Percentiles rank a stretch among this genome's conserved stretches.
Conservation (phyloP, 2,113 vertebrate genomes). For the Ivindomyrus marchei region DNA sequence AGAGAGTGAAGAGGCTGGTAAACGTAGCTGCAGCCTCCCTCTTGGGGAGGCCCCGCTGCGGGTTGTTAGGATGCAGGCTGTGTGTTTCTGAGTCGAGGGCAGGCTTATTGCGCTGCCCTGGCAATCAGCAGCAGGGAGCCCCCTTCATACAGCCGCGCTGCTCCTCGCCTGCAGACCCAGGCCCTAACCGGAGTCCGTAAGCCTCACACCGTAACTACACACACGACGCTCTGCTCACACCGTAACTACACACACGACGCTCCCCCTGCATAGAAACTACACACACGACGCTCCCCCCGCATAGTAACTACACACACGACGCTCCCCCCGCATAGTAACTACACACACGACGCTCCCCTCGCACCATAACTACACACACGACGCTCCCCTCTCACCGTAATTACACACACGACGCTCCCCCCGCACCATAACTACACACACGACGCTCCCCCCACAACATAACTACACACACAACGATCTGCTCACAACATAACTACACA, state of each 20-base stretch:
- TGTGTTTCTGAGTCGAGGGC: slow-evolving; percentile 60
- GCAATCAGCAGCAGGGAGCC: slow-evolving; percentile 32
- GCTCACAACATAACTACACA: too few relatives aligned
- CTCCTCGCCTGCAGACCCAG: not conserved
- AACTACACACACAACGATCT: too few relatives aligned
- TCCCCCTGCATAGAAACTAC: not conserved
- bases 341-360: not conserved
- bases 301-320: not conserved
- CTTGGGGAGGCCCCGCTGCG: slow-evolving; percentile 46
- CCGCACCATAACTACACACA: too few relatives aligned
- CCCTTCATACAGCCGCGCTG: not conserved
- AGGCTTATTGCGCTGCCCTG: slow-evolving; percentile 47
- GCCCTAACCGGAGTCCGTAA: not conserved
- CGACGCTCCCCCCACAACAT: too few relatives aligned
- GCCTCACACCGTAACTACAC: not conserved
- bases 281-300: not conserved
- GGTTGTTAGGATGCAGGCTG: slow-evolving; percentile 64
- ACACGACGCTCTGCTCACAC: not conserved
- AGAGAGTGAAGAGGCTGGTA: not conserved
- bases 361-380: not conserved
- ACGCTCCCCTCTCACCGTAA: too few relatives aligned
- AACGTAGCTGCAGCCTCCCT: slow-evolving; percentile 22
- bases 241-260: not conserved
- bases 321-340: not conserved
- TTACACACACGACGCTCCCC: too few relatives aligned